Conservation (phyloP, 1,140 invertebrate genomes). For the Bombus difficillimus region DNA sequence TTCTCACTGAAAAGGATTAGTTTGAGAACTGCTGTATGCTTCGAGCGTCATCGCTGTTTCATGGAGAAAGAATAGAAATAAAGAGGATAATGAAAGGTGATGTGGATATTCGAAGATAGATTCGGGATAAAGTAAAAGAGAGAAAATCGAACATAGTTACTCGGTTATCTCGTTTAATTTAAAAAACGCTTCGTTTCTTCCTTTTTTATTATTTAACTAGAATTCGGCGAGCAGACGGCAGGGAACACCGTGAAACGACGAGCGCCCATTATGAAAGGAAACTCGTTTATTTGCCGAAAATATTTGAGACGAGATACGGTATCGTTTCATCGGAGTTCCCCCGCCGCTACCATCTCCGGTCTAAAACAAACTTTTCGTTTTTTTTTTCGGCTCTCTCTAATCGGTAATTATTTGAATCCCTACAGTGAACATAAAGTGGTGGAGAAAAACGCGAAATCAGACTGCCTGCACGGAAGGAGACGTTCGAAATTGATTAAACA, state of each 20-base stretch:
- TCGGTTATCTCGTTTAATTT: slow-evolving; percentile 68
- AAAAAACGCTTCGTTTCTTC: slow-evolving; percentile 67
- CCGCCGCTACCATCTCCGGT: slow-evolving; percentile 25
- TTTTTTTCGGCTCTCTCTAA: slow-evolving; percentile 42
- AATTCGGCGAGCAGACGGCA: slow-evolving; percentile 47
- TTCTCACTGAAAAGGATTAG: neutral
- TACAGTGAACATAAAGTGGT: slow-evolving; percentile 52
- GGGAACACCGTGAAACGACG: slow-evolving; percentile 23
- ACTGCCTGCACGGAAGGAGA: slow-evolving; percentile 38
- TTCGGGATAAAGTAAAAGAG: neutral
- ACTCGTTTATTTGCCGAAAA: slow-evolving; percentile 51
- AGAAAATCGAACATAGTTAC: slow-evolving; percentile 18
- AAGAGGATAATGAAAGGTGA: neutral
- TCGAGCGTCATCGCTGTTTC: neutral
- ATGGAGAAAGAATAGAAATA: neutral
- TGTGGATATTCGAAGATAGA: neutral
- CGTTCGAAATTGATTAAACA: slow-evolving; percentile 16
- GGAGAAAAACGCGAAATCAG: slow-evolving; percentile 51
- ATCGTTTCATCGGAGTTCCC: slow-evolving; percentile 13
- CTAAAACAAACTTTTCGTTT: slow-evolving; percentile 57
- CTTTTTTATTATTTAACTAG: slow-evolving; percentile 60
- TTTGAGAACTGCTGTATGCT: neutral
- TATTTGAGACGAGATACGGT: slow-evolving; percentile 36
- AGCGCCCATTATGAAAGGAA: slow-evolving; percentile 3
- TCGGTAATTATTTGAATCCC: slow-evolving; percentile 43